Evolutionary conservation across 2,888 invertebrate genomes (phyloP).

Genomic region (Drosophila histrio): DNA sequence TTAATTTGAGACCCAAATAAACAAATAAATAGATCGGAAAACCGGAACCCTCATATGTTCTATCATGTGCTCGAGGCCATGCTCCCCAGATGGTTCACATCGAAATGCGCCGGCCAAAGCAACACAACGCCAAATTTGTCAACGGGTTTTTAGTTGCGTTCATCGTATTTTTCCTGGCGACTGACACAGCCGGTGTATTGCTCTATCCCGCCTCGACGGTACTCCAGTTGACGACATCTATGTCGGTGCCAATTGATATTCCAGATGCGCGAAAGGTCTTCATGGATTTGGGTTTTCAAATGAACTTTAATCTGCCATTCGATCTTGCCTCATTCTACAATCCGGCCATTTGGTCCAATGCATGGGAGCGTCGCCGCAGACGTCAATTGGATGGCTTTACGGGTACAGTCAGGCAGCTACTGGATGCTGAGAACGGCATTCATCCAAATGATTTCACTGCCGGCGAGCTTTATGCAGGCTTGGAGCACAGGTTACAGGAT

Average conservation of each 20-base stretch:
- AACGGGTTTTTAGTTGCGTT: constrained; percentile 24
- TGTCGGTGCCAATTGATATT: constrained; percentile 77
- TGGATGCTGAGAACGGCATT: constrained; percentile 19
- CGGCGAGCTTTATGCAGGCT: constrained; percentile 75
- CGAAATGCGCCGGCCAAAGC: constrained; percentile 53
- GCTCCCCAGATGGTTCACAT: constrained; percentile 32
- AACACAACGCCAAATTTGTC: constrained; percentile 23
- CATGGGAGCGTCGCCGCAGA: constrained; percentile 49
- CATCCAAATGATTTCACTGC: constrained; percentile 80
- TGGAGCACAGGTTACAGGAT: constrained; percentile 69
- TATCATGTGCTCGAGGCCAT: constrained; percentile 18
- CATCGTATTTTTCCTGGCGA: constrained; percentile 2
- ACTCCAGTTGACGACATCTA: constrained; percentile 63
- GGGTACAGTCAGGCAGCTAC: background rate
- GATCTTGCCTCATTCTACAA: constrained; percentile 74
- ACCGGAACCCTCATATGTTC: background rate
- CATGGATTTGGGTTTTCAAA: constrained; percentile 82
- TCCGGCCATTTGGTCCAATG: constrained; percentile 74
- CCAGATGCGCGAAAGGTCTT: constrained; percentile 73
- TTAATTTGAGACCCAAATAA: constrained; percentile 63
- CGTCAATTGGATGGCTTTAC: constrained; percentile 42
- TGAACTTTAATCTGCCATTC: constrained; percentile 82
- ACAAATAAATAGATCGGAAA: constrained; percentile 41
- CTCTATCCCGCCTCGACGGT: constrained; percentile 51
- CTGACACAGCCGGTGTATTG: constrained; percentile 19